Evolutionary conservation across 1,140 invertebrate species (phyloP), one percentile per base, ranked within the genome.

Genomic region (Macrostomum lignano): DNA sequence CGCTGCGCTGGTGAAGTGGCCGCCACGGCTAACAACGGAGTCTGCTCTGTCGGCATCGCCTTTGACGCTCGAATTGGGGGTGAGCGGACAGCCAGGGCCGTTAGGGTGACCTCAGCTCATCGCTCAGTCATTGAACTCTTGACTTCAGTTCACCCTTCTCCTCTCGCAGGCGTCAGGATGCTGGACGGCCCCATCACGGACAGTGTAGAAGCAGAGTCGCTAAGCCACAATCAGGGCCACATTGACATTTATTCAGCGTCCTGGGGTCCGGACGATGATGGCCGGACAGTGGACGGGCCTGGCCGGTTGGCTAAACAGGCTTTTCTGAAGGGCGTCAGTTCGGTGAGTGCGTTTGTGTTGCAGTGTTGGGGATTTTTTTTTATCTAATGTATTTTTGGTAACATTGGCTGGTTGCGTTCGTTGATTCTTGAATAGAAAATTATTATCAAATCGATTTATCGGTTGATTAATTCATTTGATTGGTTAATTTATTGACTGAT

Each of bases 1-100:
- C 64, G 88, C 25, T 98, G 88, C 61, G 88, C 88, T 10, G 88
- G 88, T 15, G 86, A 94, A 61, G 86, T 98, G n/a, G 82, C 88
- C 2, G 84, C 86, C 4, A 72, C 74, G 15, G 81, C 79, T 31
- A 91, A 94, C 58, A 98, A 98, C 61, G 72, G 73, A 17, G 63
- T 86, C 19, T 98, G 88, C 58, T 73, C 77, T 17, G 74, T 94
- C 11, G 88, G 88, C 26, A 74, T 96, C 31, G 88, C 88, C 0
- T 93, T 69, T 51, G 73, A 77, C 29, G 76, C 86, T 21, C 69
- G 68, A 37, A 78, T 93, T 42, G 82, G 82, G 51, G 82, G 76
- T 71, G 63, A 63, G n/a, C n/a, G n/a, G n/a, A n/a, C n/a, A n/a
- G n/a, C n/a, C n/a, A n/a, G n/a, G n/a, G n/a, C n/a, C n/a, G n/a